A percentile compares a stretch with the other conserved stretches of the same genome.
phyloP scores from a whole-genome alignment of 2,797 vertebrate genomes.

The Limosa lapponica region DNA sequence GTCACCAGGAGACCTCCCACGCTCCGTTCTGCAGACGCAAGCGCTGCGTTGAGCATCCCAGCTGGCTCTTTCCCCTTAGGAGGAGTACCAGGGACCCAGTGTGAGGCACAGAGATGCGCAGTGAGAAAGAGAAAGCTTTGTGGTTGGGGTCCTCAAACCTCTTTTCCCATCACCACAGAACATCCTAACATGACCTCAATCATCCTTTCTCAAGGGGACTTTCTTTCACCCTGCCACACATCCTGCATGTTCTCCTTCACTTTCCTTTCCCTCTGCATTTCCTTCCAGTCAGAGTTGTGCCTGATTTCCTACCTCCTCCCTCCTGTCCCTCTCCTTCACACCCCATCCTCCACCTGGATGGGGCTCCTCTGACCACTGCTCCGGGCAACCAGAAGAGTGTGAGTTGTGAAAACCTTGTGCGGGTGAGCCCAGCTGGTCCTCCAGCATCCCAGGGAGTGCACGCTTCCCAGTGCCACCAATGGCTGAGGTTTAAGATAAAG shows the following conservation, averaged over 20 bases:
- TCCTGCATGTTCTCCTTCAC: not conserved
- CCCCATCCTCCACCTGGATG: not conserved
- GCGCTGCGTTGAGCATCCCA: fast-evolving
- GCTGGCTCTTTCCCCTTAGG: not conserved
- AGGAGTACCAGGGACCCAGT: not conserved
- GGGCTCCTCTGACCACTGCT: not conserved
- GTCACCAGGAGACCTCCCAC: not conserved
- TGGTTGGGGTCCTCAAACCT: not conserved
- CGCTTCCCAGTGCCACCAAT: not conserved
- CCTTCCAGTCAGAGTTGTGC: not conserved
- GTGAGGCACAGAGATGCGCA: not conserved
- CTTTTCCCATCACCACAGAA: not conserved
- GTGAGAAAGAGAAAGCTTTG: not conserved
- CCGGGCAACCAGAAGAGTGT: not conserved
- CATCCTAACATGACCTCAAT: not conserved
- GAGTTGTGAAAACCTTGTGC: not conserved
- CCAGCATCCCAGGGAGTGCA: not conserved
- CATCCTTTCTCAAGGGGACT: not conserved
- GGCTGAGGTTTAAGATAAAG: not conserved
- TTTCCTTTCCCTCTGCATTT: not conserved
- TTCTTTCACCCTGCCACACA: not conserved
- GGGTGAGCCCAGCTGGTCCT: not conserved
- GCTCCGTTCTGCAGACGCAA: not conserved
- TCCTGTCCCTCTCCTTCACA: not conserved
- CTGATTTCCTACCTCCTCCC: not conserved